Conservation (phyloP, 2,113 vertebrate species). For the Peromyscus maniculatus region DNA sequence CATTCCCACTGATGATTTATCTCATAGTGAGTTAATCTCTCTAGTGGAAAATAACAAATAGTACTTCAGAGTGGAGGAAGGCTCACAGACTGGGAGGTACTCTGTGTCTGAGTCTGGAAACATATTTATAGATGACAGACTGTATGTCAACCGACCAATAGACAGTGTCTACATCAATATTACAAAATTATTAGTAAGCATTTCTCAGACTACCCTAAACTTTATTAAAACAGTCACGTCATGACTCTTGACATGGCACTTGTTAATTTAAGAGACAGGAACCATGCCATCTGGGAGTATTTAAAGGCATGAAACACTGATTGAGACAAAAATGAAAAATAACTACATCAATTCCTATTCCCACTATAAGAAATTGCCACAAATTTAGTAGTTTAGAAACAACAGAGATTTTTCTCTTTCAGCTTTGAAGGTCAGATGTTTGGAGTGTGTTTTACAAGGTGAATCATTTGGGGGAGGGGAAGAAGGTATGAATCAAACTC, state of each 20-base stretch:
- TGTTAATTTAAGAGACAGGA: neutral
- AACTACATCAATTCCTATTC: neutral
- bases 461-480: neutral
- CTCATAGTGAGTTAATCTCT: neutral
- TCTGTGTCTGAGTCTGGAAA: neutral
- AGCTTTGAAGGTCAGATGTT: neutral
- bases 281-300: neutral
- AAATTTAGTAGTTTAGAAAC: neutral
- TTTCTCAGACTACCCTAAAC: slow-evolving; percentile 40
- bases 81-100: neutral
- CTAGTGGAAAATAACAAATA: neutral
- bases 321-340: neutral
- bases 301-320: neutral
- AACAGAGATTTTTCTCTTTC: neutral
- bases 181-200: neutral
- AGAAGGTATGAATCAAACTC: neutral
- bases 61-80: neutral
- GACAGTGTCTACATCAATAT: neutral
- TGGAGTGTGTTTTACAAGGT: neutral
- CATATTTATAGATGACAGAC: neutral
- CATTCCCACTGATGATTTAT: neutral
- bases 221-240: neutral
- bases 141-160: neutral
- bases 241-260: neutral
- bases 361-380: neutral